Evolutionary conservation across 2,113 vertebrate genomes (phyloP).

Genomic region (Meles meles): DNA sequence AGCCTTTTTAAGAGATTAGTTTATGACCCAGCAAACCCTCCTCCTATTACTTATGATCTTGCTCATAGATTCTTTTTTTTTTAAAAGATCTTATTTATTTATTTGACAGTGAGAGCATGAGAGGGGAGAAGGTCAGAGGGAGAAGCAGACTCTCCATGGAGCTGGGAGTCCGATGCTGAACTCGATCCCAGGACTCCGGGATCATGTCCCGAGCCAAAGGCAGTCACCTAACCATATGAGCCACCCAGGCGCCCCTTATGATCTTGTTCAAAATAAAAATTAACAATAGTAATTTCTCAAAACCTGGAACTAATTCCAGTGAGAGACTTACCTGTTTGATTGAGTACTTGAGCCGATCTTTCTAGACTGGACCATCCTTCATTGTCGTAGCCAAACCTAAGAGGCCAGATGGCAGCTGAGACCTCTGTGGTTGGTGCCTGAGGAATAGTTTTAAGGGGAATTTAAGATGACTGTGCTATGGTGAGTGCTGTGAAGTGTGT

Average conservation of each 20-base stretch:
- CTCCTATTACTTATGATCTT: not conserved
- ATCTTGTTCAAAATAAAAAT: not conserved
- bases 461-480: not conserved
- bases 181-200: too few species aligned
- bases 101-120: too few species aligned
- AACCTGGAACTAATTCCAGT: not conserved
- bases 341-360: conserved; percentile 79
- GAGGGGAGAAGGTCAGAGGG: too few species aligned
- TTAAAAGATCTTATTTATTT: too few species aligned
- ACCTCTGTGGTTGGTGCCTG: conserved; percentile 77
- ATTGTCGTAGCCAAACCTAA: conserved; percentile 84
- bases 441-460: not conserved
- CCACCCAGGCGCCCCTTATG: not conserved
- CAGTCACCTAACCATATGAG: too few species aligned
- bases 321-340: conserved; percentile 77
- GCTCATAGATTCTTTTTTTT: not conserved
- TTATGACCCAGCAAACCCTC: not conserved
- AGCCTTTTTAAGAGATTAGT: not conserved
- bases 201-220: too few species aligned
- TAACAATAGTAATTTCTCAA: not conserved
- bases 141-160: too few species aligned
- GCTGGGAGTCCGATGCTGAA: too few species aligned
- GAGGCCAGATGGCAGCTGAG: conserved; percentile 84
- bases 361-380: conserved; percentile 83
- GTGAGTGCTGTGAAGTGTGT: too few species aligned